Percentiles rank a stretch among this genome's conserved stretches.
Evolutionary conservation across 2,797 vertebrate species (phyloP).

Genomic region (Myioborus melanocephalus): DNA sequence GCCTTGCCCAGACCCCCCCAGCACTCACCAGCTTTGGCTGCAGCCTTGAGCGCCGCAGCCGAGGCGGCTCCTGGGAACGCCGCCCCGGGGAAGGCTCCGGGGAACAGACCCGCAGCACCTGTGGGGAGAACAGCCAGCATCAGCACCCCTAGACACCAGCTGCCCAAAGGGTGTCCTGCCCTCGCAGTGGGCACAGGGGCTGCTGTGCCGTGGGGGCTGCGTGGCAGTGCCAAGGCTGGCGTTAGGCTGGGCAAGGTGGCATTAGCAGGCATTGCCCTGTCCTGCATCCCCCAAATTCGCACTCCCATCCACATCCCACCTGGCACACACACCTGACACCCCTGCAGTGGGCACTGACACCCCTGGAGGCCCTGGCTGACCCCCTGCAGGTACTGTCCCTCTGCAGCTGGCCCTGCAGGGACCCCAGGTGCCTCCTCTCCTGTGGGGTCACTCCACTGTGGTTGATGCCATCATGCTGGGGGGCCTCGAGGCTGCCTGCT

Average conservation of each 20-base stretch:
- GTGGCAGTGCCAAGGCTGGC: rapidly evolving
- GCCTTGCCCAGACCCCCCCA: not conserved
- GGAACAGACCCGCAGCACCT: conserved; percentile 57
- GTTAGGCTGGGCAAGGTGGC: not conserved
- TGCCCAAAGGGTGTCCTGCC: not conserved
- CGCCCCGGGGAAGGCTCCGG: not conserved
- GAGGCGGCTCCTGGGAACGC: conserved; percentile 50
- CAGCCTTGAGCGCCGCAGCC: conserved; percentile 72
- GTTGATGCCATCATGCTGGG: not conserved
- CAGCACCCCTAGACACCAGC: not conserved
- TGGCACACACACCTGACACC: not conserved
- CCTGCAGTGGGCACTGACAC: not conserved
- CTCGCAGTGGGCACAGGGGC: rapidly evolving
- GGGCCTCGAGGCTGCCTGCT: not conserved
- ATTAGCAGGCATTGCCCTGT: not conserved
- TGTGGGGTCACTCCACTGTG: not conserved
- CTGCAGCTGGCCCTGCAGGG: not conserved
- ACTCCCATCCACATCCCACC: not conserved
- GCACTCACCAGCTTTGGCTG: conserved; percentile 76
- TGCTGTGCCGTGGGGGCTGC: rapidly evolving
- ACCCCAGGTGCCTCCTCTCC: not conserved
- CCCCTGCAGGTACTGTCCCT: not conserved
- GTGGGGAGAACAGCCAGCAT: not conserved
- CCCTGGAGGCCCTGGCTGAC: not conserved
- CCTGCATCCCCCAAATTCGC: not conserved